Base-by-base conservation (phyloP, 2,797 vertebrate species). In the Petrocephalus sullivani region DNA sequence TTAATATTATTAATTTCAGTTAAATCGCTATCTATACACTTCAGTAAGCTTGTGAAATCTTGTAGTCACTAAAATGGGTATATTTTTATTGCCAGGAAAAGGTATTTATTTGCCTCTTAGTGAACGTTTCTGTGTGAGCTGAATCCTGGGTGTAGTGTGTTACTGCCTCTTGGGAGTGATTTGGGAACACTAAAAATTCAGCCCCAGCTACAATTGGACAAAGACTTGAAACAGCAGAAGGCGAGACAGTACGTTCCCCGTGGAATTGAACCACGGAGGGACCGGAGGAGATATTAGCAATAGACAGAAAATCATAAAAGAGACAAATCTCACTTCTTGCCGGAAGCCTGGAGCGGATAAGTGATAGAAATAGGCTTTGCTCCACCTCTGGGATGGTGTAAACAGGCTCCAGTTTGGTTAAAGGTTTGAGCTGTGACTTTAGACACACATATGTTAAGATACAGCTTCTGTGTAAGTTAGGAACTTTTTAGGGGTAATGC, bases 281-380 rank as follows among this genome's bases (percentile, higher is more conserved):
- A 87, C 58, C 2, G 58, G 14, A 64, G 85, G 58, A 87, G 58
- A 61, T 64, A 87, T 87, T 87, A 87, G 46, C 57, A 87, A 87
- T 61, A 87, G 58, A 87, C 16, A 87, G 41, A 87, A 87, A 49
- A 87, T 64, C 57, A 64, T 61, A 87, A 87, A 87, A 87, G 58
- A 87, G 57, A 87, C 41, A 87, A 87, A 86, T 86, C 54, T 86
- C 84, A 60, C 84, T 86, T 86, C 84, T 57, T 58, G 56, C 84
- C 23, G 84, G 56, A 86, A 41, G 84, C 84, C 84, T 41, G 56
- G 54, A 86, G 84, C 56, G 53, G 56, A 53, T 85, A 10, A 85
- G 51, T 8, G 28, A 86, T 56, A 86, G 56, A 86, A 86, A 86
- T 46, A 86, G 84, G 28, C 33, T 86, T 60, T 58, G 12, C 28